Base-by-base conservation (phyloP, 2,797 vertebrate genomes). In the Hapalemur alaotrensis region DNA sequence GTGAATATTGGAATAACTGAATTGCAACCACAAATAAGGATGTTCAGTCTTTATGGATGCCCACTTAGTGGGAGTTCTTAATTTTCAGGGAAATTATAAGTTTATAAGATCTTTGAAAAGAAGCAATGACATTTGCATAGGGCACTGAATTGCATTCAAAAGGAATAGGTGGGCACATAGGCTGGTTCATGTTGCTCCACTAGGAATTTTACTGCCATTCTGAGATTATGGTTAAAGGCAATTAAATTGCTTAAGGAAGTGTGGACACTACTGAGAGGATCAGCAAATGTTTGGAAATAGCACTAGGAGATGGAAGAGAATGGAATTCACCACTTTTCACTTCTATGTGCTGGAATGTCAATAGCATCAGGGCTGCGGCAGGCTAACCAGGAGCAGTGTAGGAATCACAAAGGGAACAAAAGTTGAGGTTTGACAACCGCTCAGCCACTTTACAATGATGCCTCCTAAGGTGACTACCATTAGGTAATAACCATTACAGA, bases 341-440 rank as follows among this genome's bases (percentile, higher is more conserved):
- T 52, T 13, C 7, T 25, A 0, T 17, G n/a, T 22, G n/a, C 30
- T 25, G 1, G 11, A 38, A 38, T 3, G 15, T 46, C 20, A 9
- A 2, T 32, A 32, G 17, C 20, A 11, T 8, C 7, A 0, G 23
- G 22, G 65, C 3, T 11, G 2, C 30, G 5, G 72, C 54, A n/a
- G 48, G 23, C 61, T 32, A 20, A n/a, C 7, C 0, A 28, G n/a
- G 23, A 73, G 70, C 22, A 5, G 2, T 14, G 41, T 17, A 10
- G 41, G 69, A 41, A 14, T 59, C 2, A 50, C 32, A 54, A 20
- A 46, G 4, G 30, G 15, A 65, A 52, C 46, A 18, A 65, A 17
- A 22, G 18, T 46, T 35, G 14, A 7, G 0, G 7, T 14, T 25
- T 7, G 59, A 57, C 43, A 81, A 63, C 18, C 61, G 20, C 35